Percentiles rank a stretch among this genome's conserved stretches.
Conservation (phyloP, 2,797 vertebrate genomes). For the Aulostomus chinensis region DNA sequence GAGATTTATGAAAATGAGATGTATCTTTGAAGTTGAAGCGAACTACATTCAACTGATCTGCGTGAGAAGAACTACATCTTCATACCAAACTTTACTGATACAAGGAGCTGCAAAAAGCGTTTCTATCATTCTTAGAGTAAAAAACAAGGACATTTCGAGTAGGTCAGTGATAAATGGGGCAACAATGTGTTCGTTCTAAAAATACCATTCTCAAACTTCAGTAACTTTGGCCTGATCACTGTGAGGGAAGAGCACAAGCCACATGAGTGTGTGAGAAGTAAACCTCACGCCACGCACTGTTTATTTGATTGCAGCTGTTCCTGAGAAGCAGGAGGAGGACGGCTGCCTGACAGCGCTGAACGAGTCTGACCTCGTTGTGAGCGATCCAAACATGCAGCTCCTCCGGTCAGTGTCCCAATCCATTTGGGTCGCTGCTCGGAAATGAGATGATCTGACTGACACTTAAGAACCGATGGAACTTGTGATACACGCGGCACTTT, state of each 20-base stretch:
- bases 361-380: slow-evolving; percentile 65
- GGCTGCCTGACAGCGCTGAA: slow-evolving; percentile 35
- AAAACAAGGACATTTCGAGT: no score
- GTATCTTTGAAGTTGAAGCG: no score
- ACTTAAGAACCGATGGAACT: slow-evolving; percentile 47
- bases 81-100: no score
- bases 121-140: no score
- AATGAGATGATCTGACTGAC: slow-evolving; percentile 66
- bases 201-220: slow-evolving; percentile 45
- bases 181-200: slow-evolving; percentile 51
- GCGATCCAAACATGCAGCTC: slow-evolving; percentile 52
- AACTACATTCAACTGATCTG: no score
- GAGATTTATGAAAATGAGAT: no score
- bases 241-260: slow-evolving; percentile 38
- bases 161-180: slow-evolving; percentile 27
- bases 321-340: slow-evolving; percentile 42
- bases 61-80: no score
- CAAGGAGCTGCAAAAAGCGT: no score
- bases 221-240: slow-evolving; percentile 26
- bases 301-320: slow-evolving; percentile 75
- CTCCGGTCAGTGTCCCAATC: slow-evolving; percentile 54
- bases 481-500: slow-evolving; percentile 28
- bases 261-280: no score
- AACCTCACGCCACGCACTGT: slow-evolving; percentile 42
- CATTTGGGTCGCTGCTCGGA: slow-evolving; percentile 67